phyloP scores from a whole-genome alignment of 1,140 invertebrate species.

The Drosophila asahinai region DNA sequence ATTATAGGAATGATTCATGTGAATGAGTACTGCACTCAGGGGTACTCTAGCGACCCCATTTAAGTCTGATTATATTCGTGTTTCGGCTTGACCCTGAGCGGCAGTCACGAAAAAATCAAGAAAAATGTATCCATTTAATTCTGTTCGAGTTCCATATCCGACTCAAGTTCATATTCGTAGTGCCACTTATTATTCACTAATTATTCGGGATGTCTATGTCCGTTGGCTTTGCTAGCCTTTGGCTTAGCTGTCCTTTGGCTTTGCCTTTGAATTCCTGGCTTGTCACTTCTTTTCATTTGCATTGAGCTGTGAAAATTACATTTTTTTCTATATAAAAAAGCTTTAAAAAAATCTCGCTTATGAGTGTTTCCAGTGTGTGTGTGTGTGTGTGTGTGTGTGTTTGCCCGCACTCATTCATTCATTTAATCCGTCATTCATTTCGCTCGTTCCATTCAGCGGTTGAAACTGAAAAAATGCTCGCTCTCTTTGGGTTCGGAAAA shows the following conservation, averaged over 20 bases:
- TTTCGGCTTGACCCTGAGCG: conserved; percentile 2
- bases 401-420: neutral
- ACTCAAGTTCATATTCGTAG: conserved; percentile 8
- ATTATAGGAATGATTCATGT: conserved; percentile 22
- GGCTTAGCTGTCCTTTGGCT: conserved; percentile 3
- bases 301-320: conserved; percentile 68
- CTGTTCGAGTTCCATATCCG: neutral
- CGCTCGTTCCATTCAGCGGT: conserved; percentile 49
- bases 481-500: conserved; percentile 33
- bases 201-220: conserved; percentile 3
- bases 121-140: neutral
- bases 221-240: neutral
- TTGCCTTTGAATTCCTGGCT: conserved; percentile 4
- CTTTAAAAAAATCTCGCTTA: neutral
- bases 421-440: conserved; percentile 26
- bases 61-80: conserved; percentile 8
- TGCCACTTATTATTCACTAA: conserved; percentile 24
- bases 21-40: conserved; percentile 5
- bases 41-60: neutral
- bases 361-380: neutral
- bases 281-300: conserved; percentile 23
- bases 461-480: conserved; percentile 29
- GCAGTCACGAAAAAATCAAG: conserved; percentile 2
- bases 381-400: neutral
- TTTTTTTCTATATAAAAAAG: conserved; percentile 25